Conservation (phyloP, 2,113 vertebrate genomes). For the Arothron firmamentum region DNA sequence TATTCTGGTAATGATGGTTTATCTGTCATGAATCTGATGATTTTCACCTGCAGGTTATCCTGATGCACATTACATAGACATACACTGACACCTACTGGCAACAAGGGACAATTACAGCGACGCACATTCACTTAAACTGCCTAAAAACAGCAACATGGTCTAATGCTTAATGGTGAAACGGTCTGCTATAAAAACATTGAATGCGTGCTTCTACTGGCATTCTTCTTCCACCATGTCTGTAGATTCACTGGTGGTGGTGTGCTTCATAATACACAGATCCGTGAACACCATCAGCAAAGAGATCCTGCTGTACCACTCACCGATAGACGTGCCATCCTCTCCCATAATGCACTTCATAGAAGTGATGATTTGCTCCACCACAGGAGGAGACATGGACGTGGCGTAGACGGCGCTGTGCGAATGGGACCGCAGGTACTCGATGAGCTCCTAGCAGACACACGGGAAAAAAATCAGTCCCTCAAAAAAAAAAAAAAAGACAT, state of each 20-base stretch:
- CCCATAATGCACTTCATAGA: slow-evolving; percentile 97
- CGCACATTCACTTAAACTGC: not conserved
- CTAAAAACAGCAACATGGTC: not conserved
- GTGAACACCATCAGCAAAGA: not conserved
- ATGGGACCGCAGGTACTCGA: slow-evolving; percentile 86
- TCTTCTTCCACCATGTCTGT: too few species aligned
- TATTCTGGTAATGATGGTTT: too few species aligned
- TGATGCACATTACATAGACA: not conserved
- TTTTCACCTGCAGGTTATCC: not conserved
- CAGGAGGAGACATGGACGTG: slow-evolving; percentile 87
- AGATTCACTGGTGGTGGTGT: not conserved
- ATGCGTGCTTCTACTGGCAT: too few species aligned
- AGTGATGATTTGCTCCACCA: slow-evolving; percentile 89
- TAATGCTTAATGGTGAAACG: not conserved
- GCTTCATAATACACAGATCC: too few species aligned
- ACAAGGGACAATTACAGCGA: slow-evolving; percentile 10
- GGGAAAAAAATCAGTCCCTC: not conserved
- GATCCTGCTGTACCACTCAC: slow-evolving; percentile 53
- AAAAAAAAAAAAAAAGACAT: not conserved
- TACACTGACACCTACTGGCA: slow-evolving; percentile 43
- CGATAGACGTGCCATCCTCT: slow-evolving; percentile 85
- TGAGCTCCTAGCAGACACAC: slow-evolving; percentile 77
- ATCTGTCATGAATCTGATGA: not conserved
- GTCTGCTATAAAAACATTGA: not conserved
- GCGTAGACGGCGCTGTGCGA: slow-evolving; percentile 92